A percentile compares a stretch with the other conserved stretches of the same genome.
Evolutionary conservation across 2,797 vertebrate species (phyloP).

Genomic region (Hemitrygon akajei): DNA sequence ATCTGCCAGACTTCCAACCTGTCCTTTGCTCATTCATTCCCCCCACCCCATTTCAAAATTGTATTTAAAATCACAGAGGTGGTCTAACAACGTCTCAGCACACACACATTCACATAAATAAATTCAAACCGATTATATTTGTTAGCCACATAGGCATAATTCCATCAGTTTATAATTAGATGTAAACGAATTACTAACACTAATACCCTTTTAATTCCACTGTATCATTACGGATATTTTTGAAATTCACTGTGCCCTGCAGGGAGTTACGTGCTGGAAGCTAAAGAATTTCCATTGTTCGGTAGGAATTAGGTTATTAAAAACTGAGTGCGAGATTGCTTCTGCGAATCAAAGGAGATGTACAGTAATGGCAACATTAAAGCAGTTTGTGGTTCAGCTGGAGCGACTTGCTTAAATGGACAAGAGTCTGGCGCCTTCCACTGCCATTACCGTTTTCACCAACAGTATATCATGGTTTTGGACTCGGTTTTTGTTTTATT

Average conservation of each 20-base stretch:
- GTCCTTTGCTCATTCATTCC: background rate
- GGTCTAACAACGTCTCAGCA: conserved; percentile 31
- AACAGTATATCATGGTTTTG: background rate
- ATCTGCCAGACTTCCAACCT: background rate
- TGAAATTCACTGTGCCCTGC: conserved; percentile 65
- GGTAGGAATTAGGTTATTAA: conserved; percentile 49
- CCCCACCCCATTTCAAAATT: background rate
- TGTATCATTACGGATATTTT: conserved; percentile 65
- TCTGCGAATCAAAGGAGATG: conserved; percentile 38
- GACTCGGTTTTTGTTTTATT: background rate
- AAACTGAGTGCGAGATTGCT: conserved; percentile 36
- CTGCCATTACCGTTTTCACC: background rate
- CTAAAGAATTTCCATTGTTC: conserved; percentile 57
- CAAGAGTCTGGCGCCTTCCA: conserved; percentile 25
- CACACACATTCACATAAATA: conserved; percentile 33
- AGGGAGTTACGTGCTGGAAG: conserved; percentile 58
- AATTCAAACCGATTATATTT: conserved; percentile 63
- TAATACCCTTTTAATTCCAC: conserved; percentile 65
- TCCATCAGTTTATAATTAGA: conserved; percentile 65
- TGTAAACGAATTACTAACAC: conserved; percentile 59
- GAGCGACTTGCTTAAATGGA: conserved; percentile 35
- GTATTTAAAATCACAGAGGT: conserved; percentile 35
- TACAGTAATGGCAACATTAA: conserved; percentile 37
- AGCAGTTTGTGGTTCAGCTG: conserved; percentile 35
- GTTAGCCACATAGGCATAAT: conserved; percentile 71